Evolutionary conservation across 1,140 invertebrate species (phyloP), one percentile per base, ranked within the genome.

Genomic region (Andrena cerasifolii): DNA sequence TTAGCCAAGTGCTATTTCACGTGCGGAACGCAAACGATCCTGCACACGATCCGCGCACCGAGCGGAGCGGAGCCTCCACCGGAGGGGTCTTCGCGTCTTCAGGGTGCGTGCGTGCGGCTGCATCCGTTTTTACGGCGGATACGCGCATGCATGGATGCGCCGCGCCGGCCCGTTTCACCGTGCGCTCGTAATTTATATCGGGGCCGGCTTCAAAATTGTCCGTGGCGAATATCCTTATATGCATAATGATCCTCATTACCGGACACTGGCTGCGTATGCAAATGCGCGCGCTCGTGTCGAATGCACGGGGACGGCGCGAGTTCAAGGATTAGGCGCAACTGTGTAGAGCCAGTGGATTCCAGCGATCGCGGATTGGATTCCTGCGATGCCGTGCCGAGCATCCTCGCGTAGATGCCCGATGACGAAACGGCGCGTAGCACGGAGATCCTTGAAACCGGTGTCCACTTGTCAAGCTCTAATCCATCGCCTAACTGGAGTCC

Each of bases 101-200:
- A 43, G 63, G 45, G 45, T 51, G 77, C 40, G 47, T 61, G 77
- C 71, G 33, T 12, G 61, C 43, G 33, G 31, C 7, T 14, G 18
- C 53, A n/a, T 59, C 62, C 53, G 31, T 58, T 71, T 77, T 81
- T 77, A 54, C 66, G 26, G 51, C 63, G 62, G 40, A 56, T 70
- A 63, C 63, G 58, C 54, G 63, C 65, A 76, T 31, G 72, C 65
- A 77, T 70, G 78, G 73, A 45, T 45, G 70, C 49, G 45, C 73
- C 59, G 51, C 63, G 33, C 45, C 51, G 58, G 33, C 51, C 10
- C 68, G 56, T 62, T 63, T 77, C 49, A 56, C 66, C 49, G 43
- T 45, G 65, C 71, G 31, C 78, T 80, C 71, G 72, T 76, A 82
- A 80, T 82, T 82, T 80, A 80, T 76, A 68, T 80, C 59, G 62